Base-by-base conservation (phyloP, 1,140 invertebrate species). In the Aphelinus certus region DNA sequence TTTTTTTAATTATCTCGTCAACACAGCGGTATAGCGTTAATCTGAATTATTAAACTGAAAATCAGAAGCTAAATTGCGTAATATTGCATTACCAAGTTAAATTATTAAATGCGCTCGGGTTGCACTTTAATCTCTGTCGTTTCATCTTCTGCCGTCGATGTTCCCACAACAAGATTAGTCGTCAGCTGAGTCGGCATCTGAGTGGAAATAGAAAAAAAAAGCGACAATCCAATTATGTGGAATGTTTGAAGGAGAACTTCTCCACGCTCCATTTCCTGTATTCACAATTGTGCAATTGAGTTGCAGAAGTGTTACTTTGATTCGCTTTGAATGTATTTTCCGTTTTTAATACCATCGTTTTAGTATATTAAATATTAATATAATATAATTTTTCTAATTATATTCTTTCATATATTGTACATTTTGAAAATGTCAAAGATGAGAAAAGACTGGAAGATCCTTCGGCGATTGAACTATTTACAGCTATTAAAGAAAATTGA, bases 201-300 rank as follows among this genome's bases (percentile, higher is more conserved):
- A 51, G 9, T 51, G 45, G 49, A 7, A 64, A 3, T 47, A 42
- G 49, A 46, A 60, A 53, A 60, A 53, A 56, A 55, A 56, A 57
- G 65, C 45, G 65, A 57, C 65, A 47, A 68, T 68, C 57, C 65
- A 68, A 68, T 68, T 68, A 68, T 47, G 65, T 5, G 49, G 26
- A n/a, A 66, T 42, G 43, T 56, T 43, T 26, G 63, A 3, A 43
- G 4, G 65, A 47, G 65, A 60, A 60, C 1, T 43, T 60, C 51
- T 53, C 4, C 9, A 9, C 26, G 63, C 63, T 65, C 46, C 49
- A 65, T 65, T 65, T 65, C 63, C n/a, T 7, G 5, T 53, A 65
- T 53, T 51, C 42, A 53, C 49, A 26, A 65, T 65, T 47, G 46
- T 45, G 26, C 48, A 65, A 51, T 10, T 53, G 51, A 43, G 49